Percentiles rank a stretch among this genome's conserved stretches.
These are phyloP conservation scores for Halcyon senegalensis DNA, from an alignment of 2,113 vertebrate genomes.

Conservation along the genomic window DNA sequence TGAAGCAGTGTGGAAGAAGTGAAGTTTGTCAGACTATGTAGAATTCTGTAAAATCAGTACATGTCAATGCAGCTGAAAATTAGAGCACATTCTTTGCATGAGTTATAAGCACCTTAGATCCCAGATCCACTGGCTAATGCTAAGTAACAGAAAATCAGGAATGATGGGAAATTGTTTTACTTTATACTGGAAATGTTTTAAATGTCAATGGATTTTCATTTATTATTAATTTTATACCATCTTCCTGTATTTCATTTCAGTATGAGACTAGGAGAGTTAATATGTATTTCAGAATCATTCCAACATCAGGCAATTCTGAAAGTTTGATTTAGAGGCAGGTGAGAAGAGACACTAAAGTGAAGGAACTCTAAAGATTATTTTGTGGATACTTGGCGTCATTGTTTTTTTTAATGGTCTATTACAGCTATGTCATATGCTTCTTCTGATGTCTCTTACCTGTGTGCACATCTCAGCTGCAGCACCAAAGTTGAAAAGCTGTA, in stretches of 20 bases:
- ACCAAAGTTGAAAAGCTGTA: not conserved
- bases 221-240: not conserved
- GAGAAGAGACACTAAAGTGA: not conserved
- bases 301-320: not conserved
- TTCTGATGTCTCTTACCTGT: not conserved
- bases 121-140: not conserved
- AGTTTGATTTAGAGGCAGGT: not conserved
- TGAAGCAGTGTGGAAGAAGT: not conserved
- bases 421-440: not conserved
- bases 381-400: not conserved
- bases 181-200: not conserved
- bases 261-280: not conserved
- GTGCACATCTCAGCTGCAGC: not conserved
- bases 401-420: not conserved
- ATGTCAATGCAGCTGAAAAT: conserved; percentile 20
- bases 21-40: conserved; percentile 7
- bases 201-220: not conserved
- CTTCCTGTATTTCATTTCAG: not conserved
- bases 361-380: not conserved
- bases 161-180: not conserved
- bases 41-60: conserved; percentile 27
- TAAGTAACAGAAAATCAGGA: not conserved
- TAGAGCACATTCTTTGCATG: not conserved
- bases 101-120: not conserved
- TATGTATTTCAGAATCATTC: not conserved